These are phyloP conservation scores for Protobothrops flavoviridis DNA, from an alignment of 2,113 vertebrate genomes.

Conservation along the genomic window DNA sequence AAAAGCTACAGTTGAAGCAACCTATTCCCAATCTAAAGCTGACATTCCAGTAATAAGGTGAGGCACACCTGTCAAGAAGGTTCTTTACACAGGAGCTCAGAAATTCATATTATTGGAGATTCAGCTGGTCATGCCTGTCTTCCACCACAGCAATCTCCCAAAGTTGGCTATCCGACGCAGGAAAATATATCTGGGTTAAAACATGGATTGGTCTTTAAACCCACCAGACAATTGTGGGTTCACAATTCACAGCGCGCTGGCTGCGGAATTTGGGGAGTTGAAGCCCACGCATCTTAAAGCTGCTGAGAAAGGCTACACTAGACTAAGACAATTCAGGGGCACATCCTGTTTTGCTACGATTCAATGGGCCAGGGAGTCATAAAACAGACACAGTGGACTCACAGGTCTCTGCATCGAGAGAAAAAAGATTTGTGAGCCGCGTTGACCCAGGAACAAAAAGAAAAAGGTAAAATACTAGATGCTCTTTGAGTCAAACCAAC, in stretches of 20 bases:
- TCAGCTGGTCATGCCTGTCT: neutral
- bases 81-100: neutral
- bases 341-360: neutral
- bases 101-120: neutral
- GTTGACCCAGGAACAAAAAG: neutral
- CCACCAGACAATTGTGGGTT: neutral
- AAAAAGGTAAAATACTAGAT: neutral
- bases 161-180: neutral
- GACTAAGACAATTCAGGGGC: neutral
- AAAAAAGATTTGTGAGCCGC: neutral
- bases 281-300: neutral
- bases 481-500: neutral
- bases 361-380: neutral
- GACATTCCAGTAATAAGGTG: neutral
- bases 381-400: neutral
- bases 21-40: neutral
- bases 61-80: neutral
- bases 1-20: neutral
- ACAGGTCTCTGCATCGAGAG: neutral
- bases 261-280: neutral
- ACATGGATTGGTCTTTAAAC: neutral
- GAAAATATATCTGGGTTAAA: neutral
- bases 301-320: neutral
- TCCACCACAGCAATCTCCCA: neutral
- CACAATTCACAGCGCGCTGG: no score